These are phyloP conservation scores for Flabesymbios commensalis DNA, from an alignment of 2,888 invertebrate species.

Conservation along the genomic window DNA sequence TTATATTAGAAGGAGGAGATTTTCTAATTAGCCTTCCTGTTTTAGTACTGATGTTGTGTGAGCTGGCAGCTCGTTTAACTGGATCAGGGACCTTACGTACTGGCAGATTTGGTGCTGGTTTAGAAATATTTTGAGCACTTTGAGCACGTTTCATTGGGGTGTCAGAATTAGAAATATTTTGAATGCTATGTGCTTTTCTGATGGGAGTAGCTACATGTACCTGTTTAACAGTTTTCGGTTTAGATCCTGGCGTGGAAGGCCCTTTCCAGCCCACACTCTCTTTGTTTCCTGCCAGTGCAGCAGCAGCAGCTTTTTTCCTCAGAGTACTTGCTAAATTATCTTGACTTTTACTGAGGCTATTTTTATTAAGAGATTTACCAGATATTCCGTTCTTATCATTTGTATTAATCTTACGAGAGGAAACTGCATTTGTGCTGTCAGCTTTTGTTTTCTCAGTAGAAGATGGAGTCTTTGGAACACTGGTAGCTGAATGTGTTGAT, in stretches of 20 bases:
- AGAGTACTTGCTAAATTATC: constrained; percentile 53
- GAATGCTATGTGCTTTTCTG: constrained; percentile 51
- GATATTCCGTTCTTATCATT: background rate
- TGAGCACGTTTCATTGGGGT: constrained; percentile 52
- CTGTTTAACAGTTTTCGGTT: background rate
- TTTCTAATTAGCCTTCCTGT: constrained; percentile 36
- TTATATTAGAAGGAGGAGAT: constrained; percentile 54
- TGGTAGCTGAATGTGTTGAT: too few species aligned
- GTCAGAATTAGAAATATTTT: constrained; percentile 48
- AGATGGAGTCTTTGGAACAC: too few species aligned
- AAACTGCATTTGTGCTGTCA: too few species aligned
- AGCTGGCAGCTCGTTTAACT: constrained; percentile 57
- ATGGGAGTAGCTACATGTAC: constrained; percentile 34
- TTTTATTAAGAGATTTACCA: constrained; percentile 38
- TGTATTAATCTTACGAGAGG: background rate
- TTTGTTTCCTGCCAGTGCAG: constrained; percentile 41
- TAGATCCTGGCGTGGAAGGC: constrained; percentile 4
- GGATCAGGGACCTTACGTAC: constrained; percentile 31
- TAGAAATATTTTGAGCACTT: constrained; percentile 54
- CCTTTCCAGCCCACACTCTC: constrained; percentile 35
- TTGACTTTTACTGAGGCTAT: constrained; percentile 57
- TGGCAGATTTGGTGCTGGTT: constrained; percentile 18
- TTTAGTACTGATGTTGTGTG: constrained; percentile 57
- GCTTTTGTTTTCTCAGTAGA: too few species aligned
- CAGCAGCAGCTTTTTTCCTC: constrained; percentile 41